These are phyloP conservation scores for Drosophila ustulata DNA, from an alignment of 2,888 invertebrate species.

Conservation along the genomic window DNA sequence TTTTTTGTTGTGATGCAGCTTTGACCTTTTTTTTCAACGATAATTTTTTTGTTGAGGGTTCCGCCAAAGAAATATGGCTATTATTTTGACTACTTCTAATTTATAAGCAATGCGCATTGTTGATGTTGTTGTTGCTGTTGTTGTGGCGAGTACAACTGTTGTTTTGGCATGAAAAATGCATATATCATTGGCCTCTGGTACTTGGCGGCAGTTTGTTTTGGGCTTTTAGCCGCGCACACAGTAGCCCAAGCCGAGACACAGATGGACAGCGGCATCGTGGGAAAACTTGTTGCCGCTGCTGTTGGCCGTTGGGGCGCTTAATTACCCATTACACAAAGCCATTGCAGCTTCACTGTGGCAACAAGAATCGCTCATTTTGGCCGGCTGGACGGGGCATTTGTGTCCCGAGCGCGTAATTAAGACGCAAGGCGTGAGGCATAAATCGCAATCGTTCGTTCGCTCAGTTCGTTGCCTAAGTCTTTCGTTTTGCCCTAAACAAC, in stretches of 20 bases:
- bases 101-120: slow-evolving; percentile 71
- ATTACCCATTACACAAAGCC: slow-evolving; percentile 78
- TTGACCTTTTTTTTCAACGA: slow-evolving; percentile 65
- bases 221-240: slow-evolving; percentile 63
- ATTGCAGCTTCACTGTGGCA: slow-evolving; percentile 39
- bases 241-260: slow-evolving; percentile 58
- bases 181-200: slow-evolving; percentile 78
- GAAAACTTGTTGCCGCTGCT: slow-evolving; percentile 59
- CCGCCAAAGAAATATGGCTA: slow-evolving; percentile 73
- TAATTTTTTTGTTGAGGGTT: slow-evolving; percentile 41
- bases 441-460: slow-evolving; percentile 14
- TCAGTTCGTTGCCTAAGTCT: slow-evolving; percentile 72
- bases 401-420: slow-evolving; percentile 63
- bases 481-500: slow-evolving; percentile 59
- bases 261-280: slow-evolving; percentile 64
- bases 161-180: slow-evolving; percentile 74
- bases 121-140: slow-evolving; percentile 8
- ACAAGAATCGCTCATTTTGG: slow-evolving; percentile 64
- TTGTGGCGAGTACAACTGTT: slow-evolving; percentile 32
- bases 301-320: slow-evolving; percentile 65
- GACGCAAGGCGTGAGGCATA: slow-evolving; percentile 57
- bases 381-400: slow-evolving; percentile 12
- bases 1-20: slow-evolving; percentile 50
- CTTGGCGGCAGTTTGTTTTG: slow-evolving; percentile 74
- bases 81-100: slow-evolving; percentile 80